Base-by-base conservation (phyloP, 1,140 invertebrate species). In the Rhagoletis pomonella region DNA sequence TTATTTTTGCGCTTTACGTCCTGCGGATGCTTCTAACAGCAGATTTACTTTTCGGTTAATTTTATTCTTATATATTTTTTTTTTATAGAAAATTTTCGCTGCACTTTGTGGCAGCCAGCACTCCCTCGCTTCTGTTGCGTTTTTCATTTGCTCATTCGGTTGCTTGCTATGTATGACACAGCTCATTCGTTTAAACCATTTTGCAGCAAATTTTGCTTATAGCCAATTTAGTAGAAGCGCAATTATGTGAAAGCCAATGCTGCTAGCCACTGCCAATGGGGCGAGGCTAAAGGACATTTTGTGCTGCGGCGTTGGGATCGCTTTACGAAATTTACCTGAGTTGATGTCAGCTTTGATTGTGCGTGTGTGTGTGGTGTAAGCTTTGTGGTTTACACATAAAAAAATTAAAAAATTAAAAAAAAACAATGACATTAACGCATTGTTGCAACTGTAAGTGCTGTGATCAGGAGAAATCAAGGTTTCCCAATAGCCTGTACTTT, bases 141-240 rank as follows among this genome's bases (percentile, higher is more conserved):
- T 4, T 7, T 4, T 17, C 1, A 1, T 12, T 7, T 62, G 17
- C 17, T 39, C 50, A 60, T 85, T 60, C 84, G 59, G 58, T 90
- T 91, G 90, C 89, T 90, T 91, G 90, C 55, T 81, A 81, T 47
- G 29, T 29, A 29, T 29, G 29, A 29, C 5, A 55, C 73, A 73
- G 73, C 73, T 90, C 91, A 91, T 91, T 90, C 90, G 90, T 91
- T 91, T 91, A 90, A 91, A 90, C 89, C 91, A 91, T 91, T 91
- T 92, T 91, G 90, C 88, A 91, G 91, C 90, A 90, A n/a, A 91
- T 91, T 91, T 91, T 91, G 91, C 90, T 91, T 91, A 91, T 90
- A 90, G 90, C 91, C 91, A 91, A 91, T 91, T 91, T 91, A 85
- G 84, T 85, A 9, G 44, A 44, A 39, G 59, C 58, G 44, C 73